Conservation (phyloP, 2,797 vertebrate species). For the Phataginus tricuspis region DNA sequence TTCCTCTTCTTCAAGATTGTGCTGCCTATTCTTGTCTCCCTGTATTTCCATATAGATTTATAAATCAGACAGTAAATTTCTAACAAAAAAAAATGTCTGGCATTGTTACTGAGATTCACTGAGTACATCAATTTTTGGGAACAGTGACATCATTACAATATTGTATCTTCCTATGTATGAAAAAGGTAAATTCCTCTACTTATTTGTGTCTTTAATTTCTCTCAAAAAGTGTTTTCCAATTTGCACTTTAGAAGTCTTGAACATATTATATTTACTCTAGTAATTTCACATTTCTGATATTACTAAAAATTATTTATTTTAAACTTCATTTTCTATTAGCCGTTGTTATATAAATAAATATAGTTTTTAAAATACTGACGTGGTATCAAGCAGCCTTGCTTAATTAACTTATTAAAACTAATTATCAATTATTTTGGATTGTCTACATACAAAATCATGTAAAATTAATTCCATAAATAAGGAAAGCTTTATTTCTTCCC, state of each 20-base stretch:
- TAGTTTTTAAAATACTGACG: background rate
- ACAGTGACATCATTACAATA: background rate
- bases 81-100: background rate
- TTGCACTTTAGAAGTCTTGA: background rate
- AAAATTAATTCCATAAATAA: background rate
- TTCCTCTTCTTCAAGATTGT: background rate
- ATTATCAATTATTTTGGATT: background rate
- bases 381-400: background rate
- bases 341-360: background rate
- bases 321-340: background rate
- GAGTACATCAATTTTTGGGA: background rate
- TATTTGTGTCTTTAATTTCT: background rate
- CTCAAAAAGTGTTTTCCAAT: background rate
- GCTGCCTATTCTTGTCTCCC: background rate
- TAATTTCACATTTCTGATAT: background rate
- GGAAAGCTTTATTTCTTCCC: background rate
- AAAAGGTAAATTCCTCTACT: background rate
- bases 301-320: background rate
- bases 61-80: background rate
- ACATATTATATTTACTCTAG: background rate
- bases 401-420: background rate
- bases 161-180: background rate
- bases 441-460: background rate
- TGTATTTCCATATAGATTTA: background rate
- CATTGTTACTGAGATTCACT: background rate